A percentile compares a stretch with the other conserved stretches of the same genome.
Conservation (phyloP, 64 coral and sea anemone species). For the Dendronephthya gigantea region DNA sequence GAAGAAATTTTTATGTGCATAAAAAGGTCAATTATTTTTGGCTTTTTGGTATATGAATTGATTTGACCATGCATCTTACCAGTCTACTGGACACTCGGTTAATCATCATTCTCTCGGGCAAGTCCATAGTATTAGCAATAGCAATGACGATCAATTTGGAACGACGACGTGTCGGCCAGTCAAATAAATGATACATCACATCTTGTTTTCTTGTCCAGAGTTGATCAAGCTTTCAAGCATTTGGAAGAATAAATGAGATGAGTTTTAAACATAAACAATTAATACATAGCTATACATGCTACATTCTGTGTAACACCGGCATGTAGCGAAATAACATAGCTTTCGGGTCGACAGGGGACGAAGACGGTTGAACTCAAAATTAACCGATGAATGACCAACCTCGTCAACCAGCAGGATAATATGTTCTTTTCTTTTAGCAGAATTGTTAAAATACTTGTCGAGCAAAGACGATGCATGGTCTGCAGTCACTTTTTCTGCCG, state of each 20-base stretch:
- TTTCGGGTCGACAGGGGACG: not conserved
- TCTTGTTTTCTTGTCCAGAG: constrained; percentile 95
- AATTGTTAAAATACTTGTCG: constrained; percentile 61
- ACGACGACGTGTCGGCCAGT: constrained; percentile 82
- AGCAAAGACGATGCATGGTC: constrained; percentile 67
- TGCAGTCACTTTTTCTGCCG: constrained; percentile 66
- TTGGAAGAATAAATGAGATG: not conserved
- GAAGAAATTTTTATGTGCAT: too few species aligned
- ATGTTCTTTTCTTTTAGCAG: constrained; percentile 38
- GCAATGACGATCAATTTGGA: constrained; percentile 73
- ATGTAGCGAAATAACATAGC: not conserved
- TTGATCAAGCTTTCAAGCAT: constrained; percentile 64
- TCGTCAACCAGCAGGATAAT: constrained; percentile 86
- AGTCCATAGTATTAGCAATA: constrained; percentile 91
- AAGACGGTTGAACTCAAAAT: too few species aligned
- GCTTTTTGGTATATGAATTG: too few species aligned
- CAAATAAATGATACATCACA: constrained; percentile 92
- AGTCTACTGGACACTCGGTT: constrained; percentile 84
- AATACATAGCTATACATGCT: not conserved
- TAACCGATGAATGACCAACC: constrained; percentile 10
- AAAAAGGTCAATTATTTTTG: too few species aligned
- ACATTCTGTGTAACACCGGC: too few species aligned
- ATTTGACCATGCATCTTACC: constrained; percentile 26
- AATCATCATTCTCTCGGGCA: constrained; percentile 97
- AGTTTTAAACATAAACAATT: not conserved